Conservation (phyloP, 1,140 invertebrate genomes). For the Macrosteles quadrilineatus region DNA sequence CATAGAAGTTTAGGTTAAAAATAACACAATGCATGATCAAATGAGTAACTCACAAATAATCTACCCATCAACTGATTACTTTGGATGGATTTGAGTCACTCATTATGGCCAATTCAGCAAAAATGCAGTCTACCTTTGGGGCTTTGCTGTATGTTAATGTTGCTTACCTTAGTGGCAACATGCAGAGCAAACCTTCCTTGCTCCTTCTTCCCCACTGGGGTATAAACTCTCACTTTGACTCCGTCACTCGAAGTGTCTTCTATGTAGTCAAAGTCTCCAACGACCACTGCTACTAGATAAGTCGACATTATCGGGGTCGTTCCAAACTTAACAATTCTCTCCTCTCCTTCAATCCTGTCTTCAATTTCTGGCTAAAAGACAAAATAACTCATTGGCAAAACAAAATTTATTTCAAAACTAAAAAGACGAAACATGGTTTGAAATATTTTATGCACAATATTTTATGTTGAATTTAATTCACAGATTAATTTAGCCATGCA, state of each 20-base stretch:
- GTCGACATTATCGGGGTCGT: slow-evolving; percentile 95
- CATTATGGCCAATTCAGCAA: too few species aligned
- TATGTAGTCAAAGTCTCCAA: slow-evolving; percentile 94
- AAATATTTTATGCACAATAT: too few species aligned
- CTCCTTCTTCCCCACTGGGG: slow-evolving; percentile 87
- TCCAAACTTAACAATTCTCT: slow-evolving; percentile 74
- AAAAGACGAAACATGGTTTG: too few species aligned
- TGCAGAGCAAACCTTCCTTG: slow-evolving; percentile 91
- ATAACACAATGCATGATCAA: too few species aligned
- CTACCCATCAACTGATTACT: too few species aligned
- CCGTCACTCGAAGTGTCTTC: slow-evolving; percentile 80
- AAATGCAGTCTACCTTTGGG: too few species aligned
- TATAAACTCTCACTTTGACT: slow-evolving; percentile 87
- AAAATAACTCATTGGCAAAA: slow-evolving; percentile 20
- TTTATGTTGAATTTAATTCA: too few species aligned
- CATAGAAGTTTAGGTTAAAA: too few species aligned
- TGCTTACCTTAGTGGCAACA: slow-evolving; percentile 73
- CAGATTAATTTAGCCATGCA: too few species aligned
- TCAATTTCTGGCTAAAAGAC: slow-evolving; percentile 63
- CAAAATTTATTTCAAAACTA: neutral
- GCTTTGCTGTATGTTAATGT: too few species aligned
- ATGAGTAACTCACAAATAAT: too few species aligned
- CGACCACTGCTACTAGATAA: slow-evolving; percentile 89
- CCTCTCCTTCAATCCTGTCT: slow-evolving; percentile 53
- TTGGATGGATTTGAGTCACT: too few species aligned